These are phyloP conservation scores for Paracanthobrama guichenoti DNA, from an alignment of 2,113 vertebrate genomes.

Conservation along the genomic window DNA sequence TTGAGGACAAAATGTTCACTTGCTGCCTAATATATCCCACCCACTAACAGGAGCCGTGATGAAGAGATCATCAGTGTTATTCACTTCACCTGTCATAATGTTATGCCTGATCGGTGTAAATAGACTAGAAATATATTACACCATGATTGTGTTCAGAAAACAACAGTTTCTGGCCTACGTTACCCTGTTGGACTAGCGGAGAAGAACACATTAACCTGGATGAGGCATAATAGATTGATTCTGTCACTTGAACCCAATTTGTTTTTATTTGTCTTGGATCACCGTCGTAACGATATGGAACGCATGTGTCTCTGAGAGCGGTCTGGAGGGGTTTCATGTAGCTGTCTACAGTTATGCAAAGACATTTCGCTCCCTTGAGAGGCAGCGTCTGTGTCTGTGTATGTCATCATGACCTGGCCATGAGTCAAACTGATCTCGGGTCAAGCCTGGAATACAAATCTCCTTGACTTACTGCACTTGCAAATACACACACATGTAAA, in stretches of 20 bases:
- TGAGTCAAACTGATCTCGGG: constrained; percentile 55
- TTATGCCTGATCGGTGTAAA: too few relatives aligned
- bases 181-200: too few relatives aligned
- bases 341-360: constrained; percentile 47
- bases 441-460: constrained; percentile 72
- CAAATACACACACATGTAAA: neutral
- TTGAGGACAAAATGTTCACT: too few relatives aligned
- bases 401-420: constrained; percentile 69
- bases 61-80: too few relatives aligned
- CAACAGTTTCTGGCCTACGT: neutral
- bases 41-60: too few relatives aligned
- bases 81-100: too few relatives aligned
- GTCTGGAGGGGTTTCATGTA: constrained; percentile 50
- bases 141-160: neutral
- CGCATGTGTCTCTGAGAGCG: constrained; percentile 31
- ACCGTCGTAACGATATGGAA: neutral
- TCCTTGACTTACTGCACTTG: constrained; percentile 39
- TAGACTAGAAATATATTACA: too few relatives aligned
- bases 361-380: constrained; percentile 59
- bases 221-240: constrained; percentile 14
- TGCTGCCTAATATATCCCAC: too few relatives aligned
- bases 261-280: constrained; percentile 33
- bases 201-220: neutral
- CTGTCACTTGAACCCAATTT: constrained; percentile 25
- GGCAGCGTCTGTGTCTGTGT: constrained; percentile 67